Conservation (phyloP, 64 coral and sea anemone genomes). For the Exaiptasia diaphana region DNA sequence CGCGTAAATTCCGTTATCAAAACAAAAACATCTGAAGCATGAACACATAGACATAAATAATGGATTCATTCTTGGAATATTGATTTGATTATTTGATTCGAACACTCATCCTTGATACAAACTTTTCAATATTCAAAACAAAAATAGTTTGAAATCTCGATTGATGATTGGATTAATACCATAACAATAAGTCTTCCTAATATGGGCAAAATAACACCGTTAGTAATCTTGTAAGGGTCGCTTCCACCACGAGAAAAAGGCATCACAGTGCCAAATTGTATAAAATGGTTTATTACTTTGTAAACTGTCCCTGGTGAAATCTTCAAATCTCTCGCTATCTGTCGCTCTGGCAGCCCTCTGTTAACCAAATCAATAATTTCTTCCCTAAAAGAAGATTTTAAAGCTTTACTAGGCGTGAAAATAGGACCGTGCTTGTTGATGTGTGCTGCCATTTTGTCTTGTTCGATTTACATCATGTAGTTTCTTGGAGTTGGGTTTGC, state of each 20-base stretch:
- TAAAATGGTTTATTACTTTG: slow-evolving; percentile 42
- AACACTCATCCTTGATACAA: too few species aligned
- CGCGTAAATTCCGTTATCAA: too few species aligned
- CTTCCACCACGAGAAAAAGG: slow-evolving; percentile 45
- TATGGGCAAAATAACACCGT: slow-evolving; percentile 25
- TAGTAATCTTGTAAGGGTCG: slow-evolving; percentile 10
- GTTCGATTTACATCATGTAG: background rate
- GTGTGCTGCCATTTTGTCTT: background rate
- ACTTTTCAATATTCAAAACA: background rate
- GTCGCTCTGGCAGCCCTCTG: slow-evolving; percentile 12
- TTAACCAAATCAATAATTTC: slow-evolving; percentile 37
- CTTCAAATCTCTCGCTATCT: slow-evolving; percentile 32
- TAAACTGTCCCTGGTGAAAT: slow-evolving; percentile 11
- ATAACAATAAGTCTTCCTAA: background rate
- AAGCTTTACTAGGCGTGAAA: slow-evolving; percentile 21
- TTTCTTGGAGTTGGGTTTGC: background rate
- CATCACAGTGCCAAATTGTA: slow-evolving; percentile 15
- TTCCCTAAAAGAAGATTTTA: slow-evolving; percentile 18
- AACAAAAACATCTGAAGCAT: too few species aligned
- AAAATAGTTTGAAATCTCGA: background rate
- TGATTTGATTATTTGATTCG: too few species aligned
- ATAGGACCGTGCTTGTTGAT: background rate
- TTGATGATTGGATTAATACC: background rate
- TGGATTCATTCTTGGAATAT: too few species aligned
- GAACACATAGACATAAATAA: too few species aligned